These are phyloP conservation scores for Drosophila histrio DNA, from an alignment of 2,888 invertebrate genomes.

Conservation along the genomic window DNA sequence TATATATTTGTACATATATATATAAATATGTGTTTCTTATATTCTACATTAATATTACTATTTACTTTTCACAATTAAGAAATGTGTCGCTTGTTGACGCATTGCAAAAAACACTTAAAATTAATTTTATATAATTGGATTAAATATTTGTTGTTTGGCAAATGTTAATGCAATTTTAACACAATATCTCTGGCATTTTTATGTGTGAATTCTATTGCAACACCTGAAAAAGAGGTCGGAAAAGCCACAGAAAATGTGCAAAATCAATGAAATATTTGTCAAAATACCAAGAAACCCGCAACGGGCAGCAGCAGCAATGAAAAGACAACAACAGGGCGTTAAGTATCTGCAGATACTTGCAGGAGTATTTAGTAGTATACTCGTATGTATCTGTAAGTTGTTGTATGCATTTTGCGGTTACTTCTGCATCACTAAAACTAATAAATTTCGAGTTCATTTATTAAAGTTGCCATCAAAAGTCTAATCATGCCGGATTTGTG, in stretches of 20 bases:
- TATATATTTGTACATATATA: not conserved
- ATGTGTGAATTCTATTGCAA: constrained; percentile 33
- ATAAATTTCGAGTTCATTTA: constrained; percentile 70
- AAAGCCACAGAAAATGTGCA: constrained; percentile 48
- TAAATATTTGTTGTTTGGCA: constrained; percentile 14
- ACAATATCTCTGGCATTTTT: constrained; percentile 21
- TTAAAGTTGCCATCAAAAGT: constrained; percentile 71
- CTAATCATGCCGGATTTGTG: constrained; percentile 71
- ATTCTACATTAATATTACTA: not conserved
- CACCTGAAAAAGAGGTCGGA: constrained; percentile 32
- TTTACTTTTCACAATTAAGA: not conserved
- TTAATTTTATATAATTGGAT: constrained; percentile 18
- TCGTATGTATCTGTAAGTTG: not conserved
- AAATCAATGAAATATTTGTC: constrained; percentile 53
- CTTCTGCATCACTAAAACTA: constrained; percentile 43
- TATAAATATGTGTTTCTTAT: not conserved
- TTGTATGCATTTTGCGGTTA: constrained; percentile 52
- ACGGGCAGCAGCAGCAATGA: constrained; percentile 4
- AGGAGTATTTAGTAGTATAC: not conserved
- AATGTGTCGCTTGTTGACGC: not conserved
- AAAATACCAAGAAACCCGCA: constrained; percentile 32
- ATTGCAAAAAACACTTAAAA: not conserved
- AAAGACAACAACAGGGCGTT: constrained; percentile 28
- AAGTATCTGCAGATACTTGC: constrained; percentile 41
- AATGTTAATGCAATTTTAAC: constrained; percentile 15